Conservation (phyloP, 1,140 invertebrate species). For the Heliconius congener region DNA sequence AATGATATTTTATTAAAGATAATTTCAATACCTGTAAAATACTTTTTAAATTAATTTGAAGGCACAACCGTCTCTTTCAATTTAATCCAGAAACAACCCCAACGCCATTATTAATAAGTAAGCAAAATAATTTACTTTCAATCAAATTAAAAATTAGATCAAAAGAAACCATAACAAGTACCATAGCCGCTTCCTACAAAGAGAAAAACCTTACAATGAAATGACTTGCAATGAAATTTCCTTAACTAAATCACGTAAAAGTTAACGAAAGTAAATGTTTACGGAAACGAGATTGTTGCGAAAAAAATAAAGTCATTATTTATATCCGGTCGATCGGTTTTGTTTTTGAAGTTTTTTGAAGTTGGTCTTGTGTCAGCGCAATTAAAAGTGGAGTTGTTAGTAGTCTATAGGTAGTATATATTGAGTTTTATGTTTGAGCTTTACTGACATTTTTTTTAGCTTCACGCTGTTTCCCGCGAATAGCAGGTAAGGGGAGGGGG, state of each 20-base stretch:
- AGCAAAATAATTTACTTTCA: background rate
- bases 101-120: background rate
- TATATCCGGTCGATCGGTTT: conserved; percentile 54
- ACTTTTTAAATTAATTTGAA: too few species aligned
- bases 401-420: background rate
- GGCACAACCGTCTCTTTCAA: background rate
- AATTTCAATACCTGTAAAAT: too few species aligned
- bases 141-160: background rate
- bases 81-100: background rate
- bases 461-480: background rate
- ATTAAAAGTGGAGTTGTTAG: background rate
- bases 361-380: conserved; percentile 29
- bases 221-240: conserved; percentile 15
- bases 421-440: background rate
- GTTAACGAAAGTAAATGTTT: conserved; percentile 43
- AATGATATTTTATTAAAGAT: too few species aligned
- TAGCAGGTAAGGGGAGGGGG: too few species aligned
- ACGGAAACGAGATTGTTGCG: conserved; percentile 47
- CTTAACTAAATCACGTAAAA: conserved; percentile 44
- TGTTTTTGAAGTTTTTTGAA: conserved; percentile 50
- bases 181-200: background rate
- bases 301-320: conserved; percentile 61
- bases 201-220: background rate
- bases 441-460: background rate
- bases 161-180: background rate